Conservation (phyloP, 2,113 vertebrate genomes). For the Pipa parva region DNA sequence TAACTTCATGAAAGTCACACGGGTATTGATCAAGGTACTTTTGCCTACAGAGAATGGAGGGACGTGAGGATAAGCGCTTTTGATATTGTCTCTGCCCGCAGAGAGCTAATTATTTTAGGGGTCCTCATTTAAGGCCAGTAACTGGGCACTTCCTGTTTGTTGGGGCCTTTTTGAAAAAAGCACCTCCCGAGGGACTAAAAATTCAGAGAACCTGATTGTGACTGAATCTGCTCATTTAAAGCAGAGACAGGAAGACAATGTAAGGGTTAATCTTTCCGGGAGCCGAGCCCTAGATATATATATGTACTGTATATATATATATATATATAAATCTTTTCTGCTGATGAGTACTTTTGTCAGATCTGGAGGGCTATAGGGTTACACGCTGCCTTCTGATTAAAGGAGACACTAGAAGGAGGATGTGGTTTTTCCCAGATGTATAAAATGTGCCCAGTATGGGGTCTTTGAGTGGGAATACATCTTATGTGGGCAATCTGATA, state of each 20-base stretch:
- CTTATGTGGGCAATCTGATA: conserved; percentile 1
- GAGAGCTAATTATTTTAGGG: conserved; percentile 29
- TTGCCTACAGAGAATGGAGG: conserved; percentile 56
- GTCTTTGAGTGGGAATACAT: conserved; percentile 11
- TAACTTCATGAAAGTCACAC: conserved; percentile 64
- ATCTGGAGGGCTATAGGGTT: conserved; percentile 20
- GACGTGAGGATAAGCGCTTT: conserved; percentile 68
- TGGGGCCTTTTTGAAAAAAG: neutral
- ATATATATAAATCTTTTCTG: conserved; percentile 7
- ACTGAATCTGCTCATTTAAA: neutral
- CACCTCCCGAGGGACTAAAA: neutral
- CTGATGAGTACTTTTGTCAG: conserved; percentile 5
- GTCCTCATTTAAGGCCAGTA: conserved; percentile 19
- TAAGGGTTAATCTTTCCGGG: neutral
- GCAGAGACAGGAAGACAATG: neutral
- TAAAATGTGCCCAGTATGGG: conserved; percentile 7
- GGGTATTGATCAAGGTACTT: conserved; percentile 60
- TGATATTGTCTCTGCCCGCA: conserved; percentile 57
- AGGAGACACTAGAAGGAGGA: neutral
- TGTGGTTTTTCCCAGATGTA: conserved; percentile 22
- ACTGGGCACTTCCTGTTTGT: conserved; percentile 24
- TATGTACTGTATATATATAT: too few relatives aligned
- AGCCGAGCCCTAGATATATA: neutral
- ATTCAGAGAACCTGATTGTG: neutral
- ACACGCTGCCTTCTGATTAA: conserved; percentile 16